Conservation (phyloP, 2,113 vertebrate species). For the Rallus limicola region DNA sequence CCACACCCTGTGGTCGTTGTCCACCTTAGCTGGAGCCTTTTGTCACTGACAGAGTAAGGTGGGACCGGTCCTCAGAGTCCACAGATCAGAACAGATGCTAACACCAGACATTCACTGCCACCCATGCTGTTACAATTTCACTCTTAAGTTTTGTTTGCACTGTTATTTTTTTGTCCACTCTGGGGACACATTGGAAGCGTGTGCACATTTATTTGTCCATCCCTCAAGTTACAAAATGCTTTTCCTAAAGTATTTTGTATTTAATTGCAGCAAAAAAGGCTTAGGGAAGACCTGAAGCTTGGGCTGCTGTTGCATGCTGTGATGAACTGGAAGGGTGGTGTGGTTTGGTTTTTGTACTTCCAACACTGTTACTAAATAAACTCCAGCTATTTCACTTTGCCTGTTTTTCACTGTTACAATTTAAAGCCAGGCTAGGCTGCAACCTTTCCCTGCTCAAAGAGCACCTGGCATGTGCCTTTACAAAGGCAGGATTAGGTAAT, state of each 20-base stretch:
- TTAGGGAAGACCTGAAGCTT: background rate
- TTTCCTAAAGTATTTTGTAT: background rate
- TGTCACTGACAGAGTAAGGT: background rate
- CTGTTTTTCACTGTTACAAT: background rate
- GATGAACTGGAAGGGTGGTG: background rate
- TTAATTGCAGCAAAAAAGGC: background rate
- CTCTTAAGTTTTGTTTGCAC: background rate
- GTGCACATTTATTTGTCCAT: background rate
- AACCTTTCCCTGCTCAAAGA: background rate
- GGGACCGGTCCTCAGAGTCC: background rate
- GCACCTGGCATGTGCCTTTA: background rate
- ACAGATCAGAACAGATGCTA: background rate
- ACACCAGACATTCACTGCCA: background rate
- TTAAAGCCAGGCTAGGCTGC: background rate
- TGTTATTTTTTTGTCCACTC: background rate
- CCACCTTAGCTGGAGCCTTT: background rate
- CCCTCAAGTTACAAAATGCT: background rate
- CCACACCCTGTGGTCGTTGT: too few relatives aligned
- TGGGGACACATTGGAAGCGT: background rate
- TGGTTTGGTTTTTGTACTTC: background rate
- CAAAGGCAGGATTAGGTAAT: background rate
- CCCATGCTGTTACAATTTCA: background rate
- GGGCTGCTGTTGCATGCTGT: background rate
- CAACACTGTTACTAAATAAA: background rate
- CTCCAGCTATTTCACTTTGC: background rate